Evolutionary conservation across 2,113 vertebrate genomes (phyloP).

Genomic region (rat (Rattus norvegicus)): GRCr8 NC_086038.1:54205501-54206000

Average conservation of each 20-base stretch:
- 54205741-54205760: neutral
- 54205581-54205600: neutral
- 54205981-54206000: neutral
- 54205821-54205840: too few relatives aligned
- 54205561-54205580: neutral
- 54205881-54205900: neutral
- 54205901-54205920: neutral
- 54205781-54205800: neutral
- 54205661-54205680: neutral
- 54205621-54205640: neutral
- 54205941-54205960: neutral
- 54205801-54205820: too few relatives aligned
- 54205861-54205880: neutral
- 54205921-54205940: constrained; percentile 16
- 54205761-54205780: too few relatives aligned
- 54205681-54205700: neutral
- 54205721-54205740: neutral
- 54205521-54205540: neutral
- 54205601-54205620: constrained; percentile 3
- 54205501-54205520: neutral
- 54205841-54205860: too few relatives aligned
- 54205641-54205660: neutral
- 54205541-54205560: neutral
- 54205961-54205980: neutral
- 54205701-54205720: neutral